Base-by-base conservation (phyloP, 2,888 invertebrate species). In the Lasioglossum oenotherae region DNA sequence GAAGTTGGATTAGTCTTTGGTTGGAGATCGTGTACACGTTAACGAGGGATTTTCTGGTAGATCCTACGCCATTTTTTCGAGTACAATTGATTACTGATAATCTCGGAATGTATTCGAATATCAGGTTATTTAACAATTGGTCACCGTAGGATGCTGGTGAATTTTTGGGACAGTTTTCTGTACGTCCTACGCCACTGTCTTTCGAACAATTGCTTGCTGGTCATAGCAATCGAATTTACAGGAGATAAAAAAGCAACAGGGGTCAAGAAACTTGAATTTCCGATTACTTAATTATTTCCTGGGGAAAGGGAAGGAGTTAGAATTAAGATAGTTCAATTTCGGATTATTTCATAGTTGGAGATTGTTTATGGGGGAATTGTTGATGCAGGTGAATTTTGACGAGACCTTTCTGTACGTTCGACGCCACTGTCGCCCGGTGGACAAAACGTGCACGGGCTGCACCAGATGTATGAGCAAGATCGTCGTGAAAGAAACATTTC, bases 401-500 rank as follows among this genome's bases (percentile, higher is more conserved):
- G 38, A 41, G 38, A 71, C 31, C 73, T 23, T n/a, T 14, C 8
- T 10, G 35, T 3, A 8, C 4, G 38, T 69, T 38, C 75, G 77
- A 67, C 87, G 88, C 84, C 80, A 82, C 64, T 89, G 87, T 74
- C 27, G 75, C 74, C 38, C 81, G 74, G 27, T 82, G 81, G 85
- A 90, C 83, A 86, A 90, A 87, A 84, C n/a, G 81, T 86, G 73
- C 77, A 88, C 81, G 87, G 83, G 80, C 81, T 83, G 83, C 87
- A 91, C 90, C 87, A 88, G 90, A 90, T 87, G 87, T 88, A 83
- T 80, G 87, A 87, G 87, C 88, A 91, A 90, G 87, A 89, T 91
- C 89, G 87, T 88, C 82, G 84, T 88, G 90, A 91, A 88, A 92
- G 91, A 89, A 92, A 91, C 91, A 92, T 93, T 93, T 93, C 91